phyloP scores from a whole-genome alignment of 2,797 vertebrate species.

The Eurystomus glaucurus region DNA sequence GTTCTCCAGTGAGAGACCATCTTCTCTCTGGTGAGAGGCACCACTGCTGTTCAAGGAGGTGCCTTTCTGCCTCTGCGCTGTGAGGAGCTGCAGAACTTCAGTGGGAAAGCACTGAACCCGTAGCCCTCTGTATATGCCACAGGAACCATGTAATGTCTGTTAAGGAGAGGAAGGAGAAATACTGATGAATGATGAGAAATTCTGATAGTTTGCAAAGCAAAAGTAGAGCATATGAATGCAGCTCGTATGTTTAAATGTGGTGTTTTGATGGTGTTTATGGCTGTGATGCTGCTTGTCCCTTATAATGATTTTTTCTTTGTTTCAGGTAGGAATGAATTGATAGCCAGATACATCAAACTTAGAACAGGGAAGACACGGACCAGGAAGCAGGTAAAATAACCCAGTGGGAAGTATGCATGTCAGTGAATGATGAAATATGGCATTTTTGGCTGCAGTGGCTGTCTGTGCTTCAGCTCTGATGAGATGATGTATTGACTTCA shows the following conservation, averaged over 20 bases:
- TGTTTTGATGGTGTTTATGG: not conserved
- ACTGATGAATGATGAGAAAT: not conserved
- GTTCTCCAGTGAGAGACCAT: not conserved
- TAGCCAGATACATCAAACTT: conserved; percentile 99
- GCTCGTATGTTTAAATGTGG: not conserved
- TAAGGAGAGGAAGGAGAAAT: not conserved
- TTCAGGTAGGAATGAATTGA: conserved; percentile 98
- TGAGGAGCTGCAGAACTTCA: not conserved
- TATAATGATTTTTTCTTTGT: conserved; percentile 78
- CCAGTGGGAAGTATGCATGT: conserved; percentile 78
- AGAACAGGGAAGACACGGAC: conserved; percentile 99
- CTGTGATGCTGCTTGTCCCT: conserved; percentile 42
- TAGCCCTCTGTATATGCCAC: not conserved
- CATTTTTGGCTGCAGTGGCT: conserved; percentile 81
- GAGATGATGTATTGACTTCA: conserved; percentile 73
- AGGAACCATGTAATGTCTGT: not conserved
- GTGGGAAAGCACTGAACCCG: rapidly evolving
- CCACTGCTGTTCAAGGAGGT: not conserved
- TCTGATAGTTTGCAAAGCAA: not conserved
- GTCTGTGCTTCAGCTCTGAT: conserved; percentile 81
- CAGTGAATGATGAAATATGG: conserved; percentile 73
- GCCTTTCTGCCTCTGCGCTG: not conserved
- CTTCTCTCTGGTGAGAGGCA: not conserved
- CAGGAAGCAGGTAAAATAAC: conserved; percentile 96
- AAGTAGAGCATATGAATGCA: not conserved